phyloP scores from a whole-genome alignment of 2,113 vertebrate species.

The Phodopus roborovskii region DNA sequence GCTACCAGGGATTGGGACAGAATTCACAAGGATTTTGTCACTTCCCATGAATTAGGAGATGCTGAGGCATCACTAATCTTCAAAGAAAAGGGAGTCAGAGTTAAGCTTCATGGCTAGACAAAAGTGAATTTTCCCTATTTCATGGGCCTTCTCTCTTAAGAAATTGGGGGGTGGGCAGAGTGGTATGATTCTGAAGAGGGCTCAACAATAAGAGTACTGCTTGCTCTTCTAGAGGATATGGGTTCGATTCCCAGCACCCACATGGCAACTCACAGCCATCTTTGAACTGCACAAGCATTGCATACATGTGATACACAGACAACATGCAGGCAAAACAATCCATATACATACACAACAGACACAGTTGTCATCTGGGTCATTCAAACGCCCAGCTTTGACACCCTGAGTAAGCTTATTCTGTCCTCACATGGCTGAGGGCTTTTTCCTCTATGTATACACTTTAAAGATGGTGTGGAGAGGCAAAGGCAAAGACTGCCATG shows the following conservation, averaged over 20 bases:
- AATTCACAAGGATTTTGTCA: slow-evolving; percentile 38
- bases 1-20: background rate
- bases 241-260: no score
- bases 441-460: background rate
- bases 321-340: no score
- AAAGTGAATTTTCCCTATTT: slow-evolving; percentile 10
- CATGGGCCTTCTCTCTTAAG: no score
- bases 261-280: no score
- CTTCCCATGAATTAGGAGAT: slow-evolving; percentile 39
- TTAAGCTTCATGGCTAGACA: slow-evolving; percentile 40
- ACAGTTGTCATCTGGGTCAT: background rate
- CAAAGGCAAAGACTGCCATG: background rate
- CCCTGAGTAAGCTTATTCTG: background rate
- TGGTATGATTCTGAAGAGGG: no score
- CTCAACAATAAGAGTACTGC: no score
- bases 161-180: no score
- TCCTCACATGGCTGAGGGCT: background rate
- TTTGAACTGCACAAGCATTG: no score
- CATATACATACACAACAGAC: background rate
- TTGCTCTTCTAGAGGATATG: no score
- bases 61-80: background rate
- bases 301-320: no score
- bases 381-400: background rate
- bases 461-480: background rate
- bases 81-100: slow-evolving; percentile 45